These are phyloP conservation scores for Oreortyx pictus DNA, from an alignment of 2,797 vertebrate species.

Conservation along the genomic window DNA sequence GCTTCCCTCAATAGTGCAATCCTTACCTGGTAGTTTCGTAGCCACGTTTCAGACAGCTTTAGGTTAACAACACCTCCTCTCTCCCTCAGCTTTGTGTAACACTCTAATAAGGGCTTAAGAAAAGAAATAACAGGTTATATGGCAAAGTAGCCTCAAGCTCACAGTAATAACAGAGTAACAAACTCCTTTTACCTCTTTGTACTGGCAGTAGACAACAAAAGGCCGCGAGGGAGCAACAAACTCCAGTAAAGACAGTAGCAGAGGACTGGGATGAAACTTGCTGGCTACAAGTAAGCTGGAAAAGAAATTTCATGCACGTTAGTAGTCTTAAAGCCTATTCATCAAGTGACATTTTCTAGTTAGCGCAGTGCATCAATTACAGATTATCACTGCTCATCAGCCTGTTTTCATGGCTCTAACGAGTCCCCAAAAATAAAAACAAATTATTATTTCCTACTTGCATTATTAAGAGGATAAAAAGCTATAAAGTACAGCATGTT, in stretches of 20 bases:
- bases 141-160: not conserved
- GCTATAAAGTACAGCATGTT: not conserved
- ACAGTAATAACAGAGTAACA: not conserved
- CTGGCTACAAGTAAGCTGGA: conserved; percentile 94
- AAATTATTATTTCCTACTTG: not conserved
- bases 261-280: conserved; percentile 89
- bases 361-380: not conserved
- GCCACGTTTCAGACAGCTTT: conserved; percentile 93
- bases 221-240: conserved; percentile 96
- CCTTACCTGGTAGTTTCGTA: conserved; percentile 94
- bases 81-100: conserved; percentile 94
- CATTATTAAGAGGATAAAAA: not conserved
- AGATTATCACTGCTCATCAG: not conserved
- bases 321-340: not conserved
- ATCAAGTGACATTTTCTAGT: not conserved
- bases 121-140: not conserved
- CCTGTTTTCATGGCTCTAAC: not conserved
- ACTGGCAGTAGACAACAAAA: conserved; percentile 95
- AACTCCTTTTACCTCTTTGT: conserved; percentile 90
- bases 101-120: conserved; percentile 92
- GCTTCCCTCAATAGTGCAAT: not conserved
- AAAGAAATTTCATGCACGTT: conserved; percentile 26
- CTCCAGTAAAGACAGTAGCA: conserved; percentile 87
- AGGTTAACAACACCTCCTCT: conserved; percentile 90
- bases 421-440: not conserved